Conservation (phyloP, 2,113 vertebrate genomes). For the Scolopax mira region DNA sequence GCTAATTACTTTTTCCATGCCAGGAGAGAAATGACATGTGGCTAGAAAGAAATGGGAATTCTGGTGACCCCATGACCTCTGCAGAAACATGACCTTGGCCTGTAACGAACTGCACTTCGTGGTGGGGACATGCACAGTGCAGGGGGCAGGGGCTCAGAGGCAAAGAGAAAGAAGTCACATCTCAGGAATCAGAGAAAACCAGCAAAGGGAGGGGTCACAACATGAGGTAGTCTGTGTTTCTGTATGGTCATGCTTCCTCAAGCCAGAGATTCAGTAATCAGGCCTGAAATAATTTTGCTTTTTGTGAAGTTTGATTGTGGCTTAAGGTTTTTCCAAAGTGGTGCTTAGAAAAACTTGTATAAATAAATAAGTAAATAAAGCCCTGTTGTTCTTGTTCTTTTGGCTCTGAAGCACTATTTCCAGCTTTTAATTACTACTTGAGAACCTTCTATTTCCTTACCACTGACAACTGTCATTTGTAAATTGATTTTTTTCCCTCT, state of each 20-base stretch:
- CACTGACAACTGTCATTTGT: background rate
- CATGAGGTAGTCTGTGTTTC: background rate
- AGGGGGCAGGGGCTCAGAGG: background rate
- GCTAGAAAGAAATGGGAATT: conserved; percentile 50
- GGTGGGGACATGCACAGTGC: background rate
- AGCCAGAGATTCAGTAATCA: background rate
- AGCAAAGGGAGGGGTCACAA: background rate
- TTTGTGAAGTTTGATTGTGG: background rate
- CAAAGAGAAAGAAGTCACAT: background rate
- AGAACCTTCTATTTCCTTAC: background rate
- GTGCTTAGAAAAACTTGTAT: background rate
- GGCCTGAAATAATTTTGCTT: background rate
- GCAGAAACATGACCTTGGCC: conserved; percentile 40
- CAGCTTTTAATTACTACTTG: background rate
- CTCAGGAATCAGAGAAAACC: background rate
- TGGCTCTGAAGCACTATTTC: background rate
- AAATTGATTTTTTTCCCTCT: background rate
- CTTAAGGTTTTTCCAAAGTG: background rate
- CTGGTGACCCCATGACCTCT: conserved; percentile 34
- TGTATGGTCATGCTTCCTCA: background rate
- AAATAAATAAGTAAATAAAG: background rate
- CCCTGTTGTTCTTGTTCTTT: background rate
- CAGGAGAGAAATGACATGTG: conserved; percentile 60
- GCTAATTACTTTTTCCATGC: conserved; percentile 65
- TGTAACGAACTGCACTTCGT: background rate